Evolutionary conservation across 1,140 invertebrate species (phyloP).

Genomic region (Habropoda laboriosa): DNA sequence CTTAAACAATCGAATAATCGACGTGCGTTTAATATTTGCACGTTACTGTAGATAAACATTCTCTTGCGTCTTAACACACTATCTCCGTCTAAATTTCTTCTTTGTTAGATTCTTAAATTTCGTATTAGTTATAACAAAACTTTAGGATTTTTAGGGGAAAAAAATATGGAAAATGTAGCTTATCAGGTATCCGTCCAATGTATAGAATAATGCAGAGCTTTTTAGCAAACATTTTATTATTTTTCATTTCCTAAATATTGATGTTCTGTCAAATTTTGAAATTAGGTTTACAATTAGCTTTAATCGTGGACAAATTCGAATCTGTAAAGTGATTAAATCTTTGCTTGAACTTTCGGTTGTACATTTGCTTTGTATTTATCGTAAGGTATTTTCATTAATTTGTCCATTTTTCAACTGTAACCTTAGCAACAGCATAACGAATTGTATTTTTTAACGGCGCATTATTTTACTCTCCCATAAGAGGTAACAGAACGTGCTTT

Average conservation of each 20-base stretch:
- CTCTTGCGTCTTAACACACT: not conserved
- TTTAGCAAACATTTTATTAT: conserved; percentile 30
- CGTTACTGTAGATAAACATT: conserved; percentile 13
- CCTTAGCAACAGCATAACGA: too few relatives aligned
- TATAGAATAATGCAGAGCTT: conserved; percentile 53
- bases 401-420: not conserved
- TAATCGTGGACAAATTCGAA: conserved; percentile 2
- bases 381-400: not conserved
- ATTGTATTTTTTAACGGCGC: too few relatives aligned
- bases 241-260: conserved; percentile 4
- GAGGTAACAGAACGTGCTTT: not conserved
- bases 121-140: not conserved
- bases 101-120: not conserved
- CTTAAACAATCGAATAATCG: not conserved
- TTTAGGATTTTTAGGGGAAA: conserved; percentile 25
- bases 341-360: not conserved
- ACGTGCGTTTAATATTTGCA: not conserved
- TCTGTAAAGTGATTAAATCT: conserved; percentile 29
- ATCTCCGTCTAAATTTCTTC: not conserved
- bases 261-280: conserved; percentile 20
- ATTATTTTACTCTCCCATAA: too few relatives aligned
- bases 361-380: not conserved
- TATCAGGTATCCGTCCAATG: conserved; percentile 77
- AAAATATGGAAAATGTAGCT: conserved; percentile 63
- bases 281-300: conserved; percentile 2